Evolutionary conservation across 2,797 vertebrate species (phyloP), one percentile per base, ranked within the genome.

Genomic region (Carapus acus): DNA sequence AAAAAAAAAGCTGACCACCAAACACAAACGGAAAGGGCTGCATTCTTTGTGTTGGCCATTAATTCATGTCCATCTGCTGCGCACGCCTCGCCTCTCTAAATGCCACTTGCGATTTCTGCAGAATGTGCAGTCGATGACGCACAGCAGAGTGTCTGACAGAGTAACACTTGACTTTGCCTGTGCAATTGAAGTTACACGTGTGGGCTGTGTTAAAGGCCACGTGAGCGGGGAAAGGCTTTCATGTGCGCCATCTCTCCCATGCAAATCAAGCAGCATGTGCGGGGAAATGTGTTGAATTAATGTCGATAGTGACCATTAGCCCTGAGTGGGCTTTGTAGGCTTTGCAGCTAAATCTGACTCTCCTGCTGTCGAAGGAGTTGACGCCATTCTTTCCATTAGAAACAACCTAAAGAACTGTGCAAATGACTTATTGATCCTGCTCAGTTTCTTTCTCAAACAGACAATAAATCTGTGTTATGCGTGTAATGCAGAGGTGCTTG

Each of bases 301-400:
- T 78, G 74, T 73, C 60, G 3, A 77, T n/a, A 79, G 84, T 85
- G 56, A 52, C 77, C 79, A 78, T 61, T 71, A 51, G 54, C 75
- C 62, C 54, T 61, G 71, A 71, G 51, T 72, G 61, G 69, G 73
- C 9, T 76, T 67, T 43, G 41, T n/a, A n/a, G 62, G 67, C 72
- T 69, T 73, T 58, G 63, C 49, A 49, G 24, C 66, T 69, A 54
- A 69, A 58, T 45, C 20, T 12, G 16, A 49, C 19, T 48, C 42
- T 65, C 23, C 57, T 76, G 67, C 65, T 66, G 71, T 39, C 48
- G 2, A 0, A 49, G 52, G 68, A 67, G 18, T 59, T 11, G 2
- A 17, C 22, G 6, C 16, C 8, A 54, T 53, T 42, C 60, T 63
- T 8, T 19, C 34, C 48, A 64, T 49, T 20, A 34, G 40, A 13